Evolutionary conservation across 1,140 invertebrate species (phyloP), one percentile per base, ranked within the genome.

Genomic region (Campoletis sonorensis): DNA sequence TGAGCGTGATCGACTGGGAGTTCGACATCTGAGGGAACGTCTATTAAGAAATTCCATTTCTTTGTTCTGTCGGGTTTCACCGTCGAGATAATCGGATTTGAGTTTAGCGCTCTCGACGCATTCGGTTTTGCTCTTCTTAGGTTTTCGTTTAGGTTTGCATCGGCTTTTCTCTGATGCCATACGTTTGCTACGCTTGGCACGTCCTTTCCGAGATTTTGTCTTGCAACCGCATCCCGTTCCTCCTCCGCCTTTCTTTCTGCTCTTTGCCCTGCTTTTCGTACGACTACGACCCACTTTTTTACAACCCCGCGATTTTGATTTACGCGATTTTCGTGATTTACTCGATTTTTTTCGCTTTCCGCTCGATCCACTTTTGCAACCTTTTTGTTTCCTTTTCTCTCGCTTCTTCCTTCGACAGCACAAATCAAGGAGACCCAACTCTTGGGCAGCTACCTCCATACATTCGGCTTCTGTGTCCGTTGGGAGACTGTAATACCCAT

Each of bases 401-500:
- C 45, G 83, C 67, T 58, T 68, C 79, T 27, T 58, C 51, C 40
- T 68, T 10, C 71, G 81, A 15, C 86, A 85, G 0, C 79, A 81
- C 0, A 81, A 16, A 49, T 88, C 84, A 13, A 89, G 10, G 5
- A 89, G 58, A 23, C 82, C 85, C 0, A 89, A 67, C 30, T 89
- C 86, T 21, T 89, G 87, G 11, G 58, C 61, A 0, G 85, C 85
- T 0, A 89, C 80, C 37, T 88, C 87, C 23, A 83, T 33, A 4
- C 75, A 78, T 7, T 83, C 83, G n/a, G 75, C 67, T 3, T 85
- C 83, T 0, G 70, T 77, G 10, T 76, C 83, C 1, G 68, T 86
- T 27, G 85, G 83, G 11, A 89, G 13, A 37, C 79, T 84, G 33
- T 89, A 89, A 21, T 81, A 79, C 10, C 75, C 80, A 0, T 79